Percentiles rank a stretch among this genome's conserved stretches.
phyloP scores from a whole-genome alignment of 1,140 invertebrate species.

The Caerostris extrusa region DNA sequence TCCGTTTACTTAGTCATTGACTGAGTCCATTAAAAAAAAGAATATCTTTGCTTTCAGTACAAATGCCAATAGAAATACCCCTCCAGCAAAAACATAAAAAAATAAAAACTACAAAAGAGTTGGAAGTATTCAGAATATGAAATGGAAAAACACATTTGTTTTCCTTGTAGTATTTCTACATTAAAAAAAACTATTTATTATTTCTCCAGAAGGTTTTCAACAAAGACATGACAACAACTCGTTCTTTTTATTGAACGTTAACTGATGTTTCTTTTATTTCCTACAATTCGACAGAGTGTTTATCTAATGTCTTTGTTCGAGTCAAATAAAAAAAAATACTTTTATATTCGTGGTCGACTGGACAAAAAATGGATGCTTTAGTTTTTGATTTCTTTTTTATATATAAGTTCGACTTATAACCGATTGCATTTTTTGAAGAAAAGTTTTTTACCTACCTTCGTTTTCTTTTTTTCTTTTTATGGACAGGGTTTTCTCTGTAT shows the following conservation, averaged over 20 bases:
- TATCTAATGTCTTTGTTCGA: background rate
- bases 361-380: background rate
- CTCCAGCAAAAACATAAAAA: background rate
- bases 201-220: background rate
- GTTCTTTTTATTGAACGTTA: conserved; percentile 26
- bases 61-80: background rate
- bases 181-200: background rate
- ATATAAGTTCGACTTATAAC: background rate
- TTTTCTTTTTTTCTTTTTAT: no score
- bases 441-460: background rate
- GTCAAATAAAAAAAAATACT: background rate
- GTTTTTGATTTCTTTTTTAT: background rate
- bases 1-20: conserved; percentile 16
- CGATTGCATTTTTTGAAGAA: conserved; percentile 24
- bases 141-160: background rate
- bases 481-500: no score
- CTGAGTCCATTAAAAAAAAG: conserved; percentile 19
- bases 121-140: background rate
- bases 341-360: background rate
- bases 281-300: background rate
- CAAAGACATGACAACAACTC: background rate
- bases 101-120: background rate
- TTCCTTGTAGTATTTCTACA: background rate
- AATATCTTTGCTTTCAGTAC: background rate
- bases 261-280: background rate